These are phyloP conservation scores for Hetaerina americana DNA, from an alignment of 1,140 invertebrate species.

Conservation along the genomic window DNA sequence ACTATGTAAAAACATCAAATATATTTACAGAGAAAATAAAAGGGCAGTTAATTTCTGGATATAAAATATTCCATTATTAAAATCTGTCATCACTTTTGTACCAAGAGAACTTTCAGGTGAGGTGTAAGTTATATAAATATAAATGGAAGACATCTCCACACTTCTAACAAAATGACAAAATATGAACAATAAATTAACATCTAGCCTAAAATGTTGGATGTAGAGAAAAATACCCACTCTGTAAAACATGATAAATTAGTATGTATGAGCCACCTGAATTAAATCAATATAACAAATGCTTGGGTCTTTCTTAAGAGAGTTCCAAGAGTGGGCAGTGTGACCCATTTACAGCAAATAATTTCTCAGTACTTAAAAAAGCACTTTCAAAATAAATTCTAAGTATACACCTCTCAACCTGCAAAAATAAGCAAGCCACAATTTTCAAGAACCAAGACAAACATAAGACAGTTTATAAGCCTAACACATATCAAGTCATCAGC, in stretches of 20 bases:
- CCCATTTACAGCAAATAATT: no score
- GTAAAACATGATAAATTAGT: no score
- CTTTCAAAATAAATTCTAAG: no score
- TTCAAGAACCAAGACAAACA: neutral
- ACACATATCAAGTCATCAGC: neutral
- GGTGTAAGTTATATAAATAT: neutral
- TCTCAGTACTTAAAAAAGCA: no score
- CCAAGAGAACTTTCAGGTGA: neutral
- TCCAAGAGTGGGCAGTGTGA: no score
- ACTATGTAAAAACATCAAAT: neutral
- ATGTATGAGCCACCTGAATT: no score
- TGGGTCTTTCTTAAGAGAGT: neutral
- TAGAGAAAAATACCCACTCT: no score
- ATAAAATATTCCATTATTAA: neutral
- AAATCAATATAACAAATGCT: neutral
- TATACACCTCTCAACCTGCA: neutral
- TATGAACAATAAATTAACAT: neutral
- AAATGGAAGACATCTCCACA: neutral
- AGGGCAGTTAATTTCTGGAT: neutral
- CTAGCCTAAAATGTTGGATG: no score
- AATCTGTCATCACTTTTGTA: neutral
- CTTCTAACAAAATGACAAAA: neutral
- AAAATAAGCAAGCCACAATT: neutral
- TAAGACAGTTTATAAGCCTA: neutral
- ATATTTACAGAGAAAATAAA: neutral